Percentiles rank a stretch among this genome's conserved stretches.
phyloP scores from a whole-genome alignment of 2,888 invertebrate species.

The Tribolium freemani region DNA sequence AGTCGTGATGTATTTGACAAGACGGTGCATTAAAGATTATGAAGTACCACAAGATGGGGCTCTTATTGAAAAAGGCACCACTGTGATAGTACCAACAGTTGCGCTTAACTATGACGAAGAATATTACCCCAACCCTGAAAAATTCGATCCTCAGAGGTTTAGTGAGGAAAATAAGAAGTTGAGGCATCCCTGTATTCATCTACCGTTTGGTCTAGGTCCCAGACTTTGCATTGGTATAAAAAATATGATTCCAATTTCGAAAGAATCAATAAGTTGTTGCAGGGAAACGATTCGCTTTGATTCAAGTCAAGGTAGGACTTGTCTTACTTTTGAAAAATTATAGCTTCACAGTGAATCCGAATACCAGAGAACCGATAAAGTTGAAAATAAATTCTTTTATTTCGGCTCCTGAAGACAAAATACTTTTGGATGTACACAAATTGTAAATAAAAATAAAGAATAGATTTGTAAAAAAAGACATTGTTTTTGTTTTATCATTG shows the following conservation, averaged over 20 bases:
- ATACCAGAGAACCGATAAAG: constrained; percentile 52
- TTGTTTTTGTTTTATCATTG: no score
- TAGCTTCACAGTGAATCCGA: constrained; percentile 50
- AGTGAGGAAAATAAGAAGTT: constrained; percentile 35
- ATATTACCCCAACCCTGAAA: constrained; percentile 41
- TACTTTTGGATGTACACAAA: neutral
- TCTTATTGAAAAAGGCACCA: constrained; percentile 59
- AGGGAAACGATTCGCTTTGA: constrained; percentile 58
- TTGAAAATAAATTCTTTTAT: constrained; percentile 29
- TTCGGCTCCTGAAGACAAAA: neutral
- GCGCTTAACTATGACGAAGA: constrained; percentile 50
- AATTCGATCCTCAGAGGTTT: constrained; percentile 46
- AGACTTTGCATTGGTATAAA: constrained; percentile 46
- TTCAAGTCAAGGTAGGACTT: constrained; percentile 60
- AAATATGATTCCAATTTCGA: constrained; percentile 7
- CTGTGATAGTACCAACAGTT: constrained; percentile 51
- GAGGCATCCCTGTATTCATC: constrained; percentile 41
- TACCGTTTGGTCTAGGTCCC: constrained; percentile 62
- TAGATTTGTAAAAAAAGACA: no score
- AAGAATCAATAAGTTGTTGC: constrained; percentile 44
- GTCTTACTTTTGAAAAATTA: constrained; percentile 51
- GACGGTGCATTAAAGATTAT: constrained; percentile 52
- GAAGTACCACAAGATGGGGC: constrained; percentile 56
- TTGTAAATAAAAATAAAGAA: neutral
- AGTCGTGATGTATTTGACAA: constrained; percentile 50